Evolutionary conservation across 64 coral and sea anemone species (phyloP), one percentile per base, ranked within the genome.

Genomic region (Acropora yongei): DNA sequence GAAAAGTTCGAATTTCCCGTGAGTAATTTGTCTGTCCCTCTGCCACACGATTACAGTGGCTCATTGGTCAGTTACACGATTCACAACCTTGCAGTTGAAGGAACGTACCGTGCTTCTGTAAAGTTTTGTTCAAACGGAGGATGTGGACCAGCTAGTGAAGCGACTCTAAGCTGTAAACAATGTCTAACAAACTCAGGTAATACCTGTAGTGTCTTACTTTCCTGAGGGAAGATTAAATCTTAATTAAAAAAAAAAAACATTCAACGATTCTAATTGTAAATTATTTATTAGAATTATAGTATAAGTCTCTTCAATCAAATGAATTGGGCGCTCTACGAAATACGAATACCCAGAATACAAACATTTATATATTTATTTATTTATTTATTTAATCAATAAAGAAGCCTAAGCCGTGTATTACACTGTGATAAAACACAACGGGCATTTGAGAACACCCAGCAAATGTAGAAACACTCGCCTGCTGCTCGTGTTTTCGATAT

Each of bases 61-160:
- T 85, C 82, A 13, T 85, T 85, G 39, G 8, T 71, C 20, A 49
- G 42, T 19, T n/a, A 47, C 65, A 49, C 82, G 12, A 20, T 85
- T 14, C 4, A 14, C 1, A 84, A 85, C 18, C 82, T 85, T 4
- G 17, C 2, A 0, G 39, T 6, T 8, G 8, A 47, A 7, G 10
- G 0, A 6, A 85, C 6, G 0, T 72, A 71, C 63, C 18, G 8
- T 39, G 61, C 7, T 3, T n/a, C 17, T 6, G n/a, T 85, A 43
- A 41, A 48, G 82, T 85, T 72, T 49, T 85, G 82, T 85, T 71
- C 82, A 49, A 68, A 85, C 44, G 82, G 63, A 30, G 82, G 82
- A 12, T 85, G 82, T 49, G 82, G 82, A 48, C 82, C 82, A 17
- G 16, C 18, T 12, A 18, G 2, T 20, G 30, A n/a, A 4, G 8